These are phyloP conservation scores for Corbicula japonica DNA, from an alignment of 2,888 invertebrate species.

Conservation along the genomic window DNA sequence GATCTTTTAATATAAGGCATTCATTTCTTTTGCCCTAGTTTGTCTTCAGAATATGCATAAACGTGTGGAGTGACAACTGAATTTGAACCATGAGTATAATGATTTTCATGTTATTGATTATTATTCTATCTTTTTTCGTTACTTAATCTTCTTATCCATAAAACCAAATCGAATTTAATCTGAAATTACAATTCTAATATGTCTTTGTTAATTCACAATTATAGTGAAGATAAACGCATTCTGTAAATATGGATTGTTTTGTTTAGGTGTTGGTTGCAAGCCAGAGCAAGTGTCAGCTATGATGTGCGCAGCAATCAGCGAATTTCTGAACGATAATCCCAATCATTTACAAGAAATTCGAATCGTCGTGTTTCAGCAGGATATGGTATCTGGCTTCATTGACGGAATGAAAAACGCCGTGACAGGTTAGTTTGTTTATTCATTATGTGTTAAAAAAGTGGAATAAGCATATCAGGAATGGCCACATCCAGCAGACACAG, in stretches of 20 bases:
- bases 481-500: neutral
- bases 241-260: no score
- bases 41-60: no score
- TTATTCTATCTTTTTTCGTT: neutral
- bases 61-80: no score
- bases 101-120: no score
- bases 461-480: neutral
- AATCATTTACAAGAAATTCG: conserved; percentile 47
- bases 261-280: conserved; percentile 51
- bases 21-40: no score
- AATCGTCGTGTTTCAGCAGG: conserved; percentile 58
- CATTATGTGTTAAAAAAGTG: neutral
- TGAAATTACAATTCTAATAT: neutral
- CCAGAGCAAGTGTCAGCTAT: conserved; percentile 53
- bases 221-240: no score
- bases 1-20: no score
- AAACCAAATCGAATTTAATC: neutral
- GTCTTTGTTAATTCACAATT: neutral
- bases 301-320: conserved; percentile 48
- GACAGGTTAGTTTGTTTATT: neutral
- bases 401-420: conserved; percentile 44
- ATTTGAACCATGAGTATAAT: no score
- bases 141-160: neutral
- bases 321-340: conserved; percentile 37
- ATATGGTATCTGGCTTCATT: conserved; percentile 57